Evolutionary conservation across 2,888 invertebrate genomes (phyloP), one percentile per base, ranked within the genome.

Genomic region (Hirudinaria manillensis): DNA sequence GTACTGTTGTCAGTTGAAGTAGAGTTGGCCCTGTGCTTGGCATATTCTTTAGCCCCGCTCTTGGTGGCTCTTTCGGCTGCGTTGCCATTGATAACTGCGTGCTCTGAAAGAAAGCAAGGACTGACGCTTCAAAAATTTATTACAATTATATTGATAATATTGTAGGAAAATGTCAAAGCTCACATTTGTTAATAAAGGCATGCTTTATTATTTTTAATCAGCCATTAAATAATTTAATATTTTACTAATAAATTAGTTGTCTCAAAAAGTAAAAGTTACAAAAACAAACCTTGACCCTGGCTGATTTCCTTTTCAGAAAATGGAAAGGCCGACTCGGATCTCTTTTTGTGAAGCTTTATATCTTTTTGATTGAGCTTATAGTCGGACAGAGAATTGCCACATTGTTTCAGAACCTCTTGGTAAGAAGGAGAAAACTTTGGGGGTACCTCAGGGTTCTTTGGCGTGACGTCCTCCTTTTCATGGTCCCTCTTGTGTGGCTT

Each of bases 301-400:
- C 6, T 61, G 61, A 24, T 19, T 61, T 61, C 61, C 13, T 61
- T 61, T 19, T 29, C 61, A 29, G 24, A 24, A 10, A 61, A 61
- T 29, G 61, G 61, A 61, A 61, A 61, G 29, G 29, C 61, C 24
- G 61, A 61, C 61, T 61, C 61, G 61, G 61, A 61, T 61, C 61
- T 24, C 61, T 61, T 61, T 29, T 61, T 61, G 61, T 29, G 24
- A 2, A 29, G 29, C 19, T 61, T 61, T 7, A 29, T 29, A n/a
- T 61, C 61, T 19, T 61, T 61, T n/a, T 61, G 61, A n/a, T 61
- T 61, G 61, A 61, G 61, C 61, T 61, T 61, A n/a, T 61, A 61
- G 61, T 61, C 61, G 10, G 61, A 61, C 7, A 61, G 61, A 61
- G 61, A 61, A 29, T 61, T 61, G 61, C 61, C 61, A 29, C 61